Base-by-base conservation (phyloP, 2,888 invertebrate genomes). In the Drosophila demipolita region DNA sequence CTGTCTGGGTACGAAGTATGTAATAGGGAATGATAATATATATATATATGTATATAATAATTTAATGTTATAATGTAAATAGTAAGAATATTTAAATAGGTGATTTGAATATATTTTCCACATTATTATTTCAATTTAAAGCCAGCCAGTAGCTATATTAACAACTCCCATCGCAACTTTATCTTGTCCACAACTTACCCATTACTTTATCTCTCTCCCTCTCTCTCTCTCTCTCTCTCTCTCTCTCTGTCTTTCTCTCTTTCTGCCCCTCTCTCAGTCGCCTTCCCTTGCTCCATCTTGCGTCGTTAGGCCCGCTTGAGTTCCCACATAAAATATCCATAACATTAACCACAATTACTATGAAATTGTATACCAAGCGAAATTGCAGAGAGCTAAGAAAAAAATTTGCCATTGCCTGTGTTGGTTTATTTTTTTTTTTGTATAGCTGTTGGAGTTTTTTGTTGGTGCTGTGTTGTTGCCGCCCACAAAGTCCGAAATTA, bases 321-420 rank as follows among this genome's bases (percentile, higher is more conserved):
- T 84, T 84, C 85, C 82, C 84, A 87, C 85, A 84, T 84, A 87
- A 83, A 84, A 84, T 82, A 84, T 78, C 82, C 83, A 84, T 80
- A 84, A 84, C 87, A 90, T 87, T 87, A 90, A 89, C 89, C 86
- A 84, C 85, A 89, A 89, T 90, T 89, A 87, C 84, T 78, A 78
- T 80, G 82, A 82, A 87, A 81, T 82, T 81, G 69, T 69, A 59
- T 54, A 75, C 73, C 62, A 57, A 73, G n/a, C 38, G n/a, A 61
- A 75, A 78, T 78, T 62, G 75, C 75, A 62, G 48, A 32, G 49
- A 52, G 48, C 11, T 23, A 52, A 32, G 36, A 49, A 35, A 48
- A 64, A 82, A 75, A 70, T 62, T 55, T 82, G 61, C 52, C 36
- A 23, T 29, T 49, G 54, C 42, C 60, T 57, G 54, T 53, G 76